phyloP scores from a whole-genome alignment of 2,797 vertebrate species.

The Oreochromis mossambicus region DNA sequence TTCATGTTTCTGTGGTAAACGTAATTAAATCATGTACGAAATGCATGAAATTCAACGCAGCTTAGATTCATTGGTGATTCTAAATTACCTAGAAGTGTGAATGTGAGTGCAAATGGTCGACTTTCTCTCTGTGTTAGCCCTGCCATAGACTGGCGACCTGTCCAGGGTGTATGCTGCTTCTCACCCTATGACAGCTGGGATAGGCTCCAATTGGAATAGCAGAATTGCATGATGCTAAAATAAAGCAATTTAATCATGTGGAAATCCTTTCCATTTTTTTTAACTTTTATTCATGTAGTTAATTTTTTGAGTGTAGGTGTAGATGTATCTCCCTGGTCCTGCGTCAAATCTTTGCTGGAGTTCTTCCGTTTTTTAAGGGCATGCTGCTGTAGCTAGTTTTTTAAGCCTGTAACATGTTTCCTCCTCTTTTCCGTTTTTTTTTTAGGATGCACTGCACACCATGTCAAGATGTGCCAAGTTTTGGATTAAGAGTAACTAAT shows the following conservation, averaged over 20 bases:
- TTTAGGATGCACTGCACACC: neutral
- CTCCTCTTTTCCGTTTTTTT: neutral
- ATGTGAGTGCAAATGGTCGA: neutral
- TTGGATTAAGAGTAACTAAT: neutral
- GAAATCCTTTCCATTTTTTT: neutral
- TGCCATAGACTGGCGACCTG: neutral
- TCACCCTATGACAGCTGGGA: neutral
- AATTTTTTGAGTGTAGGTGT: neutral
- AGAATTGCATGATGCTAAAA: neutral
- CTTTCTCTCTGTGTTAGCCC: neutral
- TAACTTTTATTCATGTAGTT: neutral
- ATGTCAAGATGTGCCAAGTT: neutral
- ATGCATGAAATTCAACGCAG: neutral
- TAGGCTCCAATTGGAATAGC: neutral
- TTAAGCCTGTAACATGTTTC: neutral
- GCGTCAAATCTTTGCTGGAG: neutral
- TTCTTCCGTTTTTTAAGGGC: neutral
- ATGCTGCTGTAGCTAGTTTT: no score
- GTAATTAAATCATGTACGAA: neutral
- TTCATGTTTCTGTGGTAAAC: fast-evolving
- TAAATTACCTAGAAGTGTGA: neutral
- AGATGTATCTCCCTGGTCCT: neutral
- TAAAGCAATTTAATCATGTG: neutral
- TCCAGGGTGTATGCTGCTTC: neutral
- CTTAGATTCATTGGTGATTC: neutral